These are phyloP conservation scores for Cylindroiulus punctatus DNA, from an alignment of 2,888 invertebrate genomes.

Conservation along the genomic window DNA sequence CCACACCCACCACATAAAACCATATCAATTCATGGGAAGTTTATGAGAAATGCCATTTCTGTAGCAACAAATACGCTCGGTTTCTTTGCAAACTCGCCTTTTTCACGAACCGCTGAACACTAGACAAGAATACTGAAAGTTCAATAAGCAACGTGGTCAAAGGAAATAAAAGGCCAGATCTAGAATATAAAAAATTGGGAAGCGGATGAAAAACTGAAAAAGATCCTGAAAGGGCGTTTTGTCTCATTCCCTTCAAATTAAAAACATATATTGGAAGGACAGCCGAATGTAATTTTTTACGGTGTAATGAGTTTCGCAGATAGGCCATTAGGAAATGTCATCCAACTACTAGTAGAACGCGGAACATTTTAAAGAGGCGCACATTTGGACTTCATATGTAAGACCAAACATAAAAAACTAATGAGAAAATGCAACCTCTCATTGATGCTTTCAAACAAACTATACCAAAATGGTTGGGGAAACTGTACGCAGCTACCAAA, in stretches of 20 bases:
- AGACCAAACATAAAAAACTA: neutral
- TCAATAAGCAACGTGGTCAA: constrained; percentile 23
- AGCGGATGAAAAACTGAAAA: neutral
- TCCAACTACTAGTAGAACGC: neutral
- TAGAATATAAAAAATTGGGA: neutral
- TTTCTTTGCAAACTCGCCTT: constrained; percentile 8
- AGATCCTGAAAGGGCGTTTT: constrained; percentile 10
- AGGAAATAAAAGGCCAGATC: neutral
- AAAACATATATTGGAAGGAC: neutral
- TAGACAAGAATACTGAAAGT: neutral
- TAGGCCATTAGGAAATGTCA: neutral
- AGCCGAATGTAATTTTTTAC: neutral
- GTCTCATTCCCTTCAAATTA: constrained; percentile 34
- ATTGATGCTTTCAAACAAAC: neutral
- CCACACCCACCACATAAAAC: constrained; percentile 25
- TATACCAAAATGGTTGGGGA: neutral
- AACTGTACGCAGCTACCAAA: neutral
- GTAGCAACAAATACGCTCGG: neutral
- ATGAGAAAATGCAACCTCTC: neutral
- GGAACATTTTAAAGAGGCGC: neutral
- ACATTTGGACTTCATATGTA: neutral
- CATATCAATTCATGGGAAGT: constrained; percentile 40
- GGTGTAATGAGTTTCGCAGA: neutral
- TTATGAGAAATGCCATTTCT: constrained; percentile 43
- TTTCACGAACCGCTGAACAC: constrained; percentile 43